phyloP scores from a whole-genome alignment of 2,113 vertebrate species.

The Gobiocypris rarus region DNA sequence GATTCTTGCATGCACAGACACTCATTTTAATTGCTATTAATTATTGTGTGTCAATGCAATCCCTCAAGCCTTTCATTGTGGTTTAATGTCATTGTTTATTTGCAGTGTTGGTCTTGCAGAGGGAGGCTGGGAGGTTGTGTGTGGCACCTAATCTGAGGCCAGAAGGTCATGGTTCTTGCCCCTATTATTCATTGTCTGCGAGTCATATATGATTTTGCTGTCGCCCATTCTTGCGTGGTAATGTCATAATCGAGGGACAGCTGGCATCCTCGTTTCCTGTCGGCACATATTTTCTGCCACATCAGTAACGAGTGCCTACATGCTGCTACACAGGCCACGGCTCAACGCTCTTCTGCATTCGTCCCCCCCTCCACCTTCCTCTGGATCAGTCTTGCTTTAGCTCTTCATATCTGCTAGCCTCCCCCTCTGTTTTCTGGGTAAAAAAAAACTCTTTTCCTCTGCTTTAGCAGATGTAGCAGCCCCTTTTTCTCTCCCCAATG shows the following conservation, averaged over 20 bases:
- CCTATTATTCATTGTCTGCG: constrained; percentile 43
- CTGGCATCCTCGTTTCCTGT: constrained; percentile 75
- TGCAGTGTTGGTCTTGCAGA: not conserved
- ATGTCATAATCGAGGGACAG: constrained; percentile 71
- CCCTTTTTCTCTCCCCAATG: not conserved
- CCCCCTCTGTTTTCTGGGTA: not conserved
- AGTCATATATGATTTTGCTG: constrained; percentile 56
- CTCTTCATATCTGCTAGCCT: not conserved
- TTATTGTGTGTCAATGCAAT: constrained; percentile 21
- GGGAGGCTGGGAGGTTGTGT: not conserved
- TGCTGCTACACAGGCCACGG: constrained; percentile 62
- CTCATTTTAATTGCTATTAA: constrained; percentile 36
- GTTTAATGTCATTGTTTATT: constrained; percentile 20
- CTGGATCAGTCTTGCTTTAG: not conserved
- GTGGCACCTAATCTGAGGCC: constrained; percentile 2
- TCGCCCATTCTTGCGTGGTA: constrained; percentile 64
- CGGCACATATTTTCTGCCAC: constrained; percentile 71
- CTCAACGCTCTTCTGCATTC: constrained; percentile 65
- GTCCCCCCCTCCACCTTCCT: not conserved
- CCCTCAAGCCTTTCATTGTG: constrained; percentile 1
- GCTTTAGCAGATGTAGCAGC: constrained; percentile 8
- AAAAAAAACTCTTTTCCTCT: not conserved
- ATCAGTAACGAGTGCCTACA: constrained; percentile 73
- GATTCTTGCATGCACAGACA: not conserved
- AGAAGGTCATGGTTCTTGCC: constrained; percentile 29